Percentiles rank a stretch among this genome's conserved stretches.
These are phyloP conservation scores for Nerophis lumbriciformis DNA, from an alignment of 2,113 vertebrate species.

Conservation along the genomic window DNA sequence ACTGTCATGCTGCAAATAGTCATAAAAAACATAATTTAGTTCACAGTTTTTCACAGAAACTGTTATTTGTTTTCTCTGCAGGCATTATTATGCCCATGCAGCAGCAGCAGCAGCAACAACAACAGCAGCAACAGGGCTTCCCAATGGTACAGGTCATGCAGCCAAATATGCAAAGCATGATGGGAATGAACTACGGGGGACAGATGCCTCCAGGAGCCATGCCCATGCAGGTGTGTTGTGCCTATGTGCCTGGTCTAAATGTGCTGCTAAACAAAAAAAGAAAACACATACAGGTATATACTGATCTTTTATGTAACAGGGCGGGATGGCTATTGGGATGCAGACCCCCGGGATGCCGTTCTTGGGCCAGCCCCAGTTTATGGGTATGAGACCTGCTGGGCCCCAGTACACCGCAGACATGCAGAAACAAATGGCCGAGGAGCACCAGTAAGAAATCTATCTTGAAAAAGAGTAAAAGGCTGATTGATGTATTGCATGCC, in stretches of 20 bases:
- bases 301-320: slow-evolving; percentile 62
- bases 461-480: too few species aligned
- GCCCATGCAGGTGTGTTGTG: slow-evolving; percentile 83
- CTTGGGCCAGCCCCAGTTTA: slow-evolving; percentile 84
- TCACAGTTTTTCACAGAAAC: too few species aligned
- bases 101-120: slow-evolving; percentile 48
- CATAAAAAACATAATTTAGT: neutral
- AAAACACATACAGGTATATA: neutral
- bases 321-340: slow-evolving; percentile 87
- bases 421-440: slow-evolving; percentile 96
- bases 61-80: slow-evolving; percentile 40
- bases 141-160: slow-evolving; percentile 94
- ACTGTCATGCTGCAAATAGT: neutral
- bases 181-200: slow-evolving; percentile 91
- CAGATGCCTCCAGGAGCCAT: slow-evolving; percentile 88
- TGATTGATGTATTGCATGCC: too few species aligned
- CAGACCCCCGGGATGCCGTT: slow-evolving; percentile 83
- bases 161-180: slow-evolving; percentile 91
- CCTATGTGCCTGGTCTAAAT: neutral
- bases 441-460: slow-evolving; percentile 85
- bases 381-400: slow-evolving; percentile 83
- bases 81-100: slow-evolving; percentile 92
- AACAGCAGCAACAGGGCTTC: slow-evolving; percentile 76
- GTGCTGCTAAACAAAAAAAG: neutral
- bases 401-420: slow-evolving; percentile 86